Conservation (phyloP, 2,888 invertebrate genomes). For the Sympetrum striolatum region DNA sequence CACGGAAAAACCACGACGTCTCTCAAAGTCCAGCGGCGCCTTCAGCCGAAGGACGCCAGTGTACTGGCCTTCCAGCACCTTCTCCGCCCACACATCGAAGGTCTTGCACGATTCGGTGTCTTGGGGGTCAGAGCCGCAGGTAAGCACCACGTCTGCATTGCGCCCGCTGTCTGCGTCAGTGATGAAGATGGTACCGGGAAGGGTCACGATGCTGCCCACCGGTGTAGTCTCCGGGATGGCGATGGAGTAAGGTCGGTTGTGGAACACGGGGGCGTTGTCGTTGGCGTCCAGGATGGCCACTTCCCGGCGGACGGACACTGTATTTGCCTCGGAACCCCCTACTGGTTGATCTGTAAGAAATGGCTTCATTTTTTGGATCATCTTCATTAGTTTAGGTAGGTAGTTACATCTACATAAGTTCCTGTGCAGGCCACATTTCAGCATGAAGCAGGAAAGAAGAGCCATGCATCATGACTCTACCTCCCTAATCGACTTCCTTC, state of each 20-base stretch:
- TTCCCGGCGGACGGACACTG: constrained; percentile 77
- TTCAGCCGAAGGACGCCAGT: constrained; percentile 72
- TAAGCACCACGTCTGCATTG: constrained; percentile 73
- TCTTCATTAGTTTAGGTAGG: no score
- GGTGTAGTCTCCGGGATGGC: constrained; percentile 71
- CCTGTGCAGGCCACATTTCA: no score
- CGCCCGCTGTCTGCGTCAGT: constrained; percentile 76
- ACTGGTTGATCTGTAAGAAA: constrained; percentile 69
- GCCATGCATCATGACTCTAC: no score
- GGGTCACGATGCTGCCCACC: constrained; percentile 67
- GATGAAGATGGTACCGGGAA: constrained; percentile 68
- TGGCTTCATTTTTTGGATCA: no score
- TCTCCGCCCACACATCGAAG: constrained; percentile 71
- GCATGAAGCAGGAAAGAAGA: no score
- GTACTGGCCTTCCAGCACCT: constrained; percentile 70
- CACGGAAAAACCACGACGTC: constrained; percentile 74
- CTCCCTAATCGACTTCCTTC: no score
- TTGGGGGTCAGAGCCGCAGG: constrained; percentile 66
- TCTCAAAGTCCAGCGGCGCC: constrained; percentile 78
- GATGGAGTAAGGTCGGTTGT: constrained; percentile 75
- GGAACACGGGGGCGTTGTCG: constrained; percentile 79
- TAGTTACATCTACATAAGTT: no score
- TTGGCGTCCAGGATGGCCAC: constrained; percentile 81
- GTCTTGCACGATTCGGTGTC: constrained; percentile 75
- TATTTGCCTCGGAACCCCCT: constrained; percentile 76